A percentile compares a stretch with the other conserved stretches of the same genome.
phyloP scores from a whole-genome alignment of 2,797 vertebrate genomes.

The Hozukius guyotensis region DNA sequence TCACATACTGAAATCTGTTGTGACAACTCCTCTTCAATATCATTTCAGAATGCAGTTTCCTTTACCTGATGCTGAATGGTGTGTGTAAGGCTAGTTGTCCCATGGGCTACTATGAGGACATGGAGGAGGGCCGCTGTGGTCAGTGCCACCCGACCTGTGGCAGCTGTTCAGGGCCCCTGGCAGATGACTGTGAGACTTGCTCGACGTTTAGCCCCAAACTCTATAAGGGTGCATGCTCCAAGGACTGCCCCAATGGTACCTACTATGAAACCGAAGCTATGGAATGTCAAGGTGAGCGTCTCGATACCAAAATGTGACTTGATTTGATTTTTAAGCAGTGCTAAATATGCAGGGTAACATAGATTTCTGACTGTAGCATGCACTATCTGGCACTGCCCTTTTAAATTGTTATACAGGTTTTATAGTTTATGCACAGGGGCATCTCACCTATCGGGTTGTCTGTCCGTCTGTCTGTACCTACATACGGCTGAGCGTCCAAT shows the following conservation, averaged over 20 bases:
- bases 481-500: no score
- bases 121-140: conserved; percentile 83
- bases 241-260: conserved; percentile 80
- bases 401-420: not conserved
- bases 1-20: not conserved
- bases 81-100: conserved; percentile 85
- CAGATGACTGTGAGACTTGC: conserved; percentile 85
- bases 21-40: not conserved
- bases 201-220: conserved; percentile 75
- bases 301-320: not conserved
- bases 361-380: not conserved
- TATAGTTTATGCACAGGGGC: not conserved
- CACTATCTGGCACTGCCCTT: not conserved
- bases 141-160: conserved; percentile 82
- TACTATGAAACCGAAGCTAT: conserved; percentile 77
- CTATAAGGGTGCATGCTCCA: conserved; percentile 82
- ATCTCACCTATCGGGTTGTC: not conserved
- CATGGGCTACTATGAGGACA: conserved; percentile 84
- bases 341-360: not conserved
- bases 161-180: conserved; percentile 82
- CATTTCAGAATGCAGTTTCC: conserved; percentile 83
- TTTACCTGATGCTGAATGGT: conserved; percentile 85
- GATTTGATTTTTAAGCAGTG: not conserved
- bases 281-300: conserved; percentile 84
- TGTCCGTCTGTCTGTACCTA: no score